Evolutionary conservation across 2,797 vertebrate species (phyloP).

Genomic region (Hypotaenidia philippensis): DNA sequence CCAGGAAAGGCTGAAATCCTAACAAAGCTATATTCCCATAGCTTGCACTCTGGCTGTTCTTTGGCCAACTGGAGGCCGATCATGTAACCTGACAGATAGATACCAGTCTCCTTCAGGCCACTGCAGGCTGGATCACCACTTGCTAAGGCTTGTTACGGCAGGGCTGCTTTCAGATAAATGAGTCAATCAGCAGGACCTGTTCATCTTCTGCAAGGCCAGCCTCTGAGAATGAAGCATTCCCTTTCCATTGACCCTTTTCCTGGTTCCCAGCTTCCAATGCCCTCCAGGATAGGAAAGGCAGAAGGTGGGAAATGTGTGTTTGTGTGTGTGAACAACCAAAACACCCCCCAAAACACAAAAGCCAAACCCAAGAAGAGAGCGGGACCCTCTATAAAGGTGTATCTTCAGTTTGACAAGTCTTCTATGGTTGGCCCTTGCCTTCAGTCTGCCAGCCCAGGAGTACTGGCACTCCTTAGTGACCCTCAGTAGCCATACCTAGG

Average conservation of each 20-base stretch:
- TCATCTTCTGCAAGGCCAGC: background rate
- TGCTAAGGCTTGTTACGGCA: background rate
- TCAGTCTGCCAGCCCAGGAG: background rate
- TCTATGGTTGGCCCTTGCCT: background rate
- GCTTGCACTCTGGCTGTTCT: background rate
- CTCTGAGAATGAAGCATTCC: background rate
- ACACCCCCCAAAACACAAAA: too few relatives aligned
- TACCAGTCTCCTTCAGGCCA: background rate
- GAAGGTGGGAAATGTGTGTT: background rate
- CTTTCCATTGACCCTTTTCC: background rate
- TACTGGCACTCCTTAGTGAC: background rate
- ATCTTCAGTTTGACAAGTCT: background rate
- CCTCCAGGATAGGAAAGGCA: background rate
- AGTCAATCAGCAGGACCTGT: background rate
- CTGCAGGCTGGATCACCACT: background rate
- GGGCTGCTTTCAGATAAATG: background rate
- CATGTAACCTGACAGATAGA: background rate
- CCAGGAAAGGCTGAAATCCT: too few relatives aligned
- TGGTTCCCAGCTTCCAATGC: background rate
- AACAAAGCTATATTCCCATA: background rate
- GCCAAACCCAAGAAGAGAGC: background rate
- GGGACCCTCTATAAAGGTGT: background rate
- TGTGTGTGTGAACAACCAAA: accelerated
- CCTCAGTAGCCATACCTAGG: background rate
- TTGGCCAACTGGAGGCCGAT: background rate